Conservation (phyloP, 2,797 vertebrate species). For the Lindbergichthys nudifrons region DNA sequence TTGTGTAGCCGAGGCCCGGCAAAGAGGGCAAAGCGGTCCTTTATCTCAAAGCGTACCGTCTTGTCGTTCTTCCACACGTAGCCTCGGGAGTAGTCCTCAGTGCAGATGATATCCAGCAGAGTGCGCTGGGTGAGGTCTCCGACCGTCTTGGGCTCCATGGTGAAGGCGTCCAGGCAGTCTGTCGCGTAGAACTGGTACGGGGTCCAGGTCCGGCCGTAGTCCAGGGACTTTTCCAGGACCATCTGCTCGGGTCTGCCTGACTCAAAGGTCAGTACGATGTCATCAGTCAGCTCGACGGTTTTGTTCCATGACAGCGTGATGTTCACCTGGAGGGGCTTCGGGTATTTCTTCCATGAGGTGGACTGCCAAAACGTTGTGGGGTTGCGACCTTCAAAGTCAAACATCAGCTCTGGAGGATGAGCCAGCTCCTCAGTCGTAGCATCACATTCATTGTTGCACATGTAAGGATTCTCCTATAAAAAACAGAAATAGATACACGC, state of each 20-base stretch:
- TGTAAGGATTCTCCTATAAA: slow-evolving; percentile 95
- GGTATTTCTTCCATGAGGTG: slow-evolving; percentile 95
- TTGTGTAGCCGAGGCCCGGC: slow-evolving; percentile 96
- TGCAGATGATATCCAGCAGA: slow-evolving; percentile 98
- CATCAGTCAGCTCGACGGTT: slow-evolving; percentile 97
- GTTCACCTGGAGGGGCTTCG: slow-evolving; percentile 95
- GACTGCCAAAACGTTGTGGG: slow-evolving; percentile 99
- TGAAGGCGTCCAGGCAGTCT: slow-evolving; percentile 96
- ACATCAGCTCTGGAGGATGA: slow-evolving; percentile 96
- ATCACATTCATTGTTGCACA: slow-evolving; percentile 99
- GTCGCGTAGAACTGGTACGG: slow-evolving; percentile 98
- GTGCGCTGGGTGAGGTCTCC: slow-evolving; percentile 93
- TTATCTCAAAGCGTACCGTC: slow-evolving; percentile 97
- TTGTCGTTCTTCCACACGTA: slow-evolving; percentile 97
- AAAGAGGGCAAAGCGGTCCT: slow-evolving; percentile 97
- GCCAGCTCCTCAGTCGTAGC: slow-evolving; percentile 94
- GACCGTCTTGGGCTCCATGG: slow-evolving; percentile 96
- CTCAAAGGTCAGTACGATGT: slow-evolving; percentile 97
- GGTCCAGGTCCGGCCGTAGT: slow-evolving; percentile 96
- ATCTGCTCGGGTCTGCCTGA: slow-evolving; percentile 97
- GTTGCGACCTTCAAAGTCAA: slow-evolving; percentile 96
- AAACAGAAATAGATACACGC: background rate
- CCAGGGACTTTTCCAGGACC: slow-evolving; percentile 97
- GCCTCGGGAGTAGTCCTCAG: slow-evolving; percentile 96
- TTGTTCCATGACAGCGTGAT: slow-evolving; percentile 98